These are phyloP conservation scores for Calephelis virginiensis DNA, from an alignment of 1,140 invertebrate species.

Conservation along the genomic window DNA sequence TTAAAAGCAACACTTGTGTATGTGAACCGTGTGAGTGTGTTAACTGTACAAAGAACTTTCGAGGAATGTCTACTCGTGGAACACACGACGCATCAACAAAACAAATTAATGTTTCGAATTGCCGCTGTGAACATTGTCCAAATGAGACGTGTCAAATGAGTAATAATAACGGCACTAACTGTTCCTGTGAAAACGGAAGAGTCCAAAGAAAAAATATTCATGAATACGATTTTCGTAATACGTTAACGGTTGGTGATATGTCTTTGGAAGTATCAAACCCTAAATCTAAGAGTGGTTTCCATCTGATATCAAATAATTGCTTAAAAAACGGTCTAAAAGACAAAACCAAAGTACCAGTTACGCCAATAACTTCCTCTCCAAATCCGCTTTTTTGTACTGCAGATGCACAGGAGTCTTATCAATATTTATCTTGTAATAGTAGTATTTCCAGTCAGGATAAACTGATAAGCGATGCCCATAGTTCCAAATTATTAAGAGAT, in stretches of 20 bases:
- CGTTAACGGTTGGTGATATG: conserved; percentile 1
- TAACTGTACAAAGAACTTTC: conserved; percentile 39
- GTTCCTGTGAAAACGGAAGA: conserved; percentile 38
- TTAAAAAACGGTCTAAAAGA: neutral
- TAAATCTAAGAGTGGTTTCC: neutral
- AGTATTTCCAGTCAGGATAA: no score
- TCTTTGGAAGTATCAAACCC: neutral
- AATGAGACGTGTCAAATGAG: conserved; percentile 34
- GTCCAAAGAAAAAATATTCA: conserved; percentile 33
- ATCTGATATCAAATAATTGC: neutral
- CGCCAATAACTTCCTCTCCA: neutral
- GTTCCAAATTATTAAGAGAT: no score
- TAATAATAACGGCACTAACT: conserved; percentile 23
- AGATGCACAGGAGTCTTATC: no score
- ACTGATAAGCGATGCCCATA: no score
- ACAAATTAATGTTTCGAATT: conserved; percentile 31
- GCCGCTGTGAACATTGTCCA: conserved; percentile 40
- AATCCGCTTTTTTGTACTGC: no score
- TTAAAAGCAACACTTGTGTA: conserved; percentile 32
- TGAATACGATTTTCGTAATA: conserved; percentile 44
- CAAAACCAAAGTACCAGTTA: neutral
- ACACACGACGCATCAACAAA: conserved; percentile 40
- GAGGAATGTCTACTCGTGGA: conserved; percentile 27
- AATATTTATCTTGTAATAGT: no score
- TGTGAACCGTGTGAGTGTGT: conserved; percentile 50